Evolutionary conservation across 1,140 invertebrate species (phyloP), one percentile per base, ranked within the genome.

Genomic region (Sitophilus oryzae): DNA sequence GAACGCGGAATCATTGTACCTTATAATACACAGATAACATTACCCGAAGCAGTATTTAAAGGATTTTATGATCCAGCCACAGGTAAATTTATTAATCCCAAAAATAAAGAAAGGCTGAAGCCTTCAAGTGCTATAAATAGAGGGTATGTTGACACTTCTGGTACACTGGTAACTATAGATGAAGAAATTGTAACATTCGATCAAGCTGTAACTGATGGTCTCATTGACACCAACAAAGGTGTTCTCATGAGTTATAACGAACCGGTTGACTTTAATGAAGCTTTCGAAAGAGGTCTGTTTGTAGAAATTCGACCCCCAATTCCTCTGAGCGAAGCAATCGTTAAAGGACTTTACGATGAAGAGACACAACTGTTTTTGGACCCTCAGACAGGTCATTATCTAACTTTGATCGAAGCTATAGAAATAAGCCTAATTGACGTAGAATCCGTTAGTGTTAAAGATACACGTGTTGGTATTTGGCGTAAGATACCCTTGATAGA

Each of bases 41-140:
- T 95, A 11, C 85, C 88, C 1, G 89, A 93, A 71, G 89, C 89
- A 1, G 81, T 94, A 6, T 88, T 86, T 62, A 88, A 89, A 74
- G 89, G 91, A n/a, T 82, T 88, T 47, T 88, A 90, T 61, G 82
- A 85, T 71, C 81, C 83, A 1, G 77, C 80, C 48, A 83, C 82
- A 9, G 86, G 86, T 16, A 80, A 83, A 57, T 84, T 89, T 63
- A 79, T 81, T 6, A 80, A 81, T 68, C 78, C 82, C 6, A 80
- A 84, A 62, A 82, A 81, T 15, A 82, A 82, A 64, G 86, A 88
- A 71, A 83, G 83, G 65, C 70, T 93, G 34, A 82, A 83, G 50
- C 76, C 82, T 3, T 77, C 82, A 62, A 72, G 77, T 37, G 83
- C 84, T 1, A 76, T 83, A 22, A 65, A 68, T 49, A 67, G 77